Base-by-base conservation (phyloP, 2,888 invertebrate species). In the Leptura quadrifasciata region DNA sequence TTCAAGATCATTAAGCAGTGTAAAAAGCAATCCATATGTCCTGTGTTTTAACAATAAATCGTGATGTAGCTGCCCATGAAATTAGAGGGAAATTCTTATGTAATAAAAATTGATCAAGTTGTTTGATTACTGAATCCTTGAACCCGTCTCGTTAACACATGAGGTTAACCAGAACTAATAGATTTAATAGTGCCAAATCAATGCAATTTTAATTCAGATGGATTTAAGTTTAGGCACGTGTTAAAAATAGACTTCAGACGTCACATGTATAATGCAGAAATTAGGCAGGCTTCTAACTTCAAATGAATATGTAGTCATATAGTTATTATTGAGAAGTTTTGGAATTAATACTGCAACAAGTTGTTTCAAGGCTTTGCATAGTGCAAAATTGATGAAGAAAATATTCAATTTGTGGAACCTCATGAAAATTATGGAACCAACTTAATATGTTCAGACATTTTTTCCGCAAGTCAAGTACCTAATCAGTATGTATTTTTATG, bases 31-130 rank as follows among this genome's bases (percentile, higher is more conserved):
- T 47, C 47, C n/a, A 6, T 47, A n/a, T 47, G 15, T n/a, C 15
- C 47, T n/a, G 15, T 61, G 17, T 58, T 39, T 31, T 9, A 39
- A 63, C 63, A 35, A 17, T 63, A 21, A 63, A 27, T 39, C 2
- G 21, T 47, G 12, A 20, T 20, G 35, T 15, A 39, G 21, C 39
- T 61, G 73, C 67, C 35, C 47, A 54, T 58, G 69, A 68, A 67
- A 31, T 67, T 24, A 47, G 54, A 71, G 24, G 54, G 54, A 68
- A 65, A 77, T 77, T 77, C 47, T 54, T 54, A 60, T 24, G 64
- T 72, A 69, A 75, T 77, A 73, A 77, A 77, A 75, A 75, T 72
- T 60, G 64, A 77, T 77, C 55, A 63, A 71, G 58, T 69, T 61
- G 75, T 72, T 69, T 75, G 69, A 47, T 47, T 73, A 57, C 17